Conservation (phyloP, 2,113 vertebrate genomes). For the Peromyscus maniculatus region DNA sequence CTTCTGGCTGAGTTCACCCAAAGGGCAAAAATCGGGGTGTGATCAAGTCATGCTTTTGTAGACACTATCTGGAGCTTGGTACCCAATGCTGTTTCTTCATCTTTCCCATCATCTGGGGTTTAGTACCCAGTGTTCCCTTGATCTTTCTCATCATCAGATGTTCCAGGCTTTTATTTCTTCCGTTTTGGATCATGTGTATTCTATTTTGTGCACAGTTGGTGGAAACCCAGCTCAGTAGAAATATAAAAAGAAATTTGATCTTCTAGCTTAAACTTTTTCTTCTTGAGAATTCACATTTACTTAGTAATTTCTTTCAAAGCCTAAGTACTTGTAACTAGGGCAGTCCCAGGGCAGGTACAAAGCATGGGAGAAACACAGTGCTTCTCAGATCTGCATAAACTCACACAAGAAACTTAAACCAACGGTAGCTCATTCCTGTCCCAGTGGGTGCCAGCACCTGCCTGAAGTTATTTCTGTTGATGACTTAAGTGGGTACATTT, state of each 20-base stretch:
- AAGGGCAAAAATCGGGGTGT: not conserved
- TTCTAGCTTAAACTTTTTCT: not conserved
- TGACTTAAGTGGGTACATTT: not conserved
- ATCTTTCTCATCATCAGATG: not conserved
- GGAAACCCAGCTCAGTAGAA: not conserved
- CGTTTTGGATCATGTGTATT: not conserved
- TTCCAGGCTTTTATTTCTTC: not conserved
- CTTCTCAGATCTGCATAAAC: not conserved
- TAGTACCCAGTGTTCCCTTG: too few species aligned
- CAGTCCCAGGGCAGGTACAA: not conserved
- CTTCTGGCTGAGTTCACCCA: not conserved
- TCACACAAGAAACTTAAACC: not conserved
- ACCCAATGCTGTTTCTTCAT: not conserved
- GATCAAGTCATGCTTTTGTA: not conserved
- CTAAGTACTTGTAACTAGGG: not conserved
- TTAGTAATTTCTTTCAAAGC: not conserved
- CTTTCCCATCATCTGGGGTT: not conserved
- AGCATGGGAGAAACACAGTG: not conserved
- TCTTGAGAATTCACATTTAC: not conserved
- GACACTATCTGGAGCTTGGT: not conserved
- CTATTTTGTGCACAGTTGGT: not conserved
- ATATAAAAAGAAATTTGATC: not conserved
- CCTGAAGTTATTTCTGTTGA: not conserved
- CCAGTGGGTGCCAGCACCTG: not conserved
- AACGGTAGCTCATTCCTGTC: not conserved